phyloP scores from a whole-genome alignment of 1,140 invertebrate species.

The Drosophila tsacasi region DNA sequence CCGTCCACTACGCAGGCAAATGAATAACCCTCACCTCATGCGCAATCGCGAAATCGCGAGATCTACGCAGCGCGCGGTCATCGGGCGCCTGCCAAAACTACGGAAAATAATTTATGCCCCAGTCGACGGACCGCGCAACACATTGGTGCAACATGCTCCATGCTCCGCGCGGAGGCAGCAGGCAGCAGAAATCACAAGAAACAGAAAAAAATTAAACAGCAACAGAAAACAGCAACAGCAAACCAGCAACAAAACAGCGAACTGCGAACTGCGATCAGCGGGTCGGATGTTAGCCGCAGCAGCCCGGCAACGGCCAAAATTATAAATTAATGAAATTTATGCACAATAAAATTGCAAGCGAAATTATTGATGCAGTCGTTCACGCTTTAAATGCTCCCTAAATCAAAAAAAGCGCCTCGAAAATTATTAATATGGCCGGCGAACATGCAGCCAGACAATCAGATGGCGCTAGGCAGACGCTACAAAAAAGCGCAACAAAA shows the following conservation, averaged over 20 bases:
- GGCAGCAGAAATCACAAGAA: conserved; percentile 20
- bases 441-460: conserved; percentile 71
- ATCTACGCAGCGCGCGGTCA: conserved; percentile 79
- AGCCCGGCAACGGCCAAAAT: conserved; percentile 75
- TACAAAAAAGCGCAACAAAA: conserved; percentile 9
- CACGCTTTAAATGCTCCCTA: conserved; percentile 85
- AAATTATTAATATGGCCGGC: conserved; percentile 78
- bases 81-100: conserved; percentile 83
- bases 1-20: conserved; percentile 52
- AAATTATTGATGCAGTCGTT: conserved; percentile 85
- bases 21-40: conserved; percentile 78
- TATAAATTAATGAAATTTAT: conserved; percentile 85
- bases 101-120: conserved; percentile 85
- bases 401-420: conserved; percentile 77
- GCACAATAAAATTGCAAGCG: conserved; percentile 85
- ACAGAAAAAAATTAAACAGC: conserved; percentile 1
- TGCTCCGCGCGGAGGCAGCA: conserved; percentile 20
- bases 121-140: conserved; percentile 72
- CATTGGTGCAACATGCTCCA: conserved; percentile 80
- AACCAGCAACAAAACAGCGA: conserved; percentile 12
- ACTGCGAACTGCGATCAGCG: conserved; percentile 42
- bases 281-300: conserved; percentile 47
- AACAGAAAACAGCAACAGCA: conserved; percentile 9
- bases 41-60: conserved; percentile 74
- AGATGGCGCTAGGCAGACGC: conserved; percentile 49